A percentile compares a stretch with the other conserved stretches of the same genome.
These are phyloP conservation scores for Peromyscus leucopus DNA, from an alignment of 2,113 vertebrate genomes.

Conservation along the genomic window DNA sequence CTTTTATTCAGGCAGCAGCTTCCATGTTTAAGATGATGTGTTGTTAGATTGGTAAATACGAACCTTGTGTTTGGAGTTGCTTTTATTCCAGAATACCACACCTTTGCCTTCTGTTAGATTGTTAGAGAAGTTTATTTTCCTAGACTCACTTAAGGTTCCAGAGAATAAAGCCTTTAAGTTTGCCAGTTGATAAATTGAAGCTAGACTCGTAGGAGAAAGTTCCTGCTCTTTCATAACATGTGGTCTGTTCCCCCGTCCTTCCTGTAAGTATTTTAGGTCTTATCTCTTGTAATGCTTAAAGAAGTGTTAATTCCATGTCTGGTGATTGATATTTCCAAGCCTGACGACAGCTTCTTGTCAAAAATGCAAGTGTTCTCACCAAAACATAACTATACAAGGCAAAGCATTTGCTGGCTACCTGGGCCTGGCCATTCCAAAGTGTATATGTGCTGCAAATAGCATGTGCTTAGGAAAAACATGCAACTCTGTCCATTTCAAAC, in stretches of 20 bases:
- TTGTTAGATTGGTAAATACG: constrained; percentile 57
- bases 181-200: constrained; percentile 18
- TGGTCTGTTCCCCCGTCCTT: not conserved
- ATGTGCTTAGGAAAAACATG: not conserved
- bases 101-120: constrained; percentile 40
- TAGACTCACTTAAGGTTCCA: not conserved
- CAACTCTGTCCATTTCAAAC: not conserved
- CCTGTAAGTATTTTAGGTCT: not conserved
- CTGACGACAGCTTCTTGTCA: not conserved
- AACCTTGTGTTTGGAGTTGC: constrained; percentile 38
- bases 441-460: not conserved
- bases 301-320: not conserved
- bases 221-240: not conserved
- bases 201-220: not conserved
- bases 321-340: not conserved
- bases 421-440: not conserved
- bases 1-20: constrained; percentile 47
- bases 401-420: not conserved
- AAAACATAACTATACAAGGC: not conserved
- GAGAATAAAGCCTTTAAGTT: not conserved
- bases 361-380: not conserved
- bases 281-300: not conserved
- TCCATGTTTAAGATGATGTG: constrained; percentile 61
- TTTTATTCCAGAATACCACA: constrained; percentile 4
- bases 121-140: constrained; percentile 17